Conservation (phyloP, 2,113 vertebrate species). For the Cebidichthys violaceus region DNA sequence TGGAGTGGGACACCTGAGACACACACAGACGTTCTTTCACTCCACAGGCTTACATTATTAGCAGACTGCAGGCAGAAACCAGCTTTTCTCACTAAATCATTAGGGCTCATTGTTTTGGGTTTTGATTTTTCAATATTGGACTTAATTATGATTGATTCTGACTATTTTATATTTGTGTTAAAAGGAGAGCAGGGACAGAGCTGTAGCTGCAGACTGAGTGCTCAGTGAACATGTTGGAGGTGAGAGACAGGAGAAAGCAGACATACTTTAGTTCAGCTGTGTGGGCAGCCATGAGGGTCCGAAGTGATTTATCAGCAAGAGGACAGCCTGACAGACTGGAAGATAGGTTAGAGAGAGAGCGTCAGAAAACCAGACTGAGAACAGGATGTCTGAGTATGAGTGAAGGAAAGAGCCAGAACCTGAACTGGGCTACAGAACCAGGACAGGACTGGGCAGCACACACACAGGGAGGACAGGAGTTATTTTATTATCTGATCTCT, state of each 20-base stretch:
- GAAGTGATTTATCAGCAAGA: slow-evolving; percentile 99
- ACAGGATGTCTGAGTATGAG: slow-evolving; percentile 52
- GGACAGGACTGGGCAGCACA: slow-evolving; percentile 42
- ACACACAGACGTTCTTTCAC: slow-evolving; percentile 40
- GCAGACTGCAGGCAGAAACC: slow-evolving; percentile 15
- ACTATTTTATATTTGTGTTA: slow-evolving; percentile 20
- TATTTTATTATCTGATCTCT: not conserved
- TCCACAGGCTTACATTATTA: slow-evolving; percentile 6
- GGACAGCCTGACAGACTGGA: slow-evolving; percentile 99
- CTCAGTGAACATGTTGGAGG: slow-evolving; percentile 63
- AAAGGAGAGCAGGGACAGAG: slow-evolving; percentile 62
- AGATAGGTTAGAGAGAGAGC: slow-evolving; percentile 81
- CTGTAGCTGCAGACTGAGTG: slow-evolving; percentile 49
- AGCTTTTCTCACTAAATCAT: slow-evolving; percentile 10
- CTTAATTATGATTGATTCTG: slow-evolving; percentile 3
- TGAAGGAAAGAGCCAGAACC: slow-evolving; percentile 57
- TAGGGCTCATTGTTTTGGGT: slow-evolving; percentile 25
- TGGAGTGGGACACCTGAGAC: slow-evolving; percentile 93
- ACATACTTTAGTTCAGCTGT: slow-evolving; percentile 99
- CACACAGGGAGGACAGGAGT: slow-evolving; percentile 26
- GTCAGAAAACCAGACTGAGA: slow-evolving; percentile 71
- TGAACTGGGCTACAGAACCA: slow-evolving; percentile 45
- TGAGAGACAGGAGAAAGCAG: slow-evolving; percentile 85
- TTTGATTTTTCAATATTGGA: slow-evolving; percentile 13
- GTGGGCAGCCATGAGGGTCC: slow-evolving; percentile 99